Evolutionary conservation across 1,140 invertebrate species (phyloP).

Genomic region (Drosophila quadrilineata): DNA sequence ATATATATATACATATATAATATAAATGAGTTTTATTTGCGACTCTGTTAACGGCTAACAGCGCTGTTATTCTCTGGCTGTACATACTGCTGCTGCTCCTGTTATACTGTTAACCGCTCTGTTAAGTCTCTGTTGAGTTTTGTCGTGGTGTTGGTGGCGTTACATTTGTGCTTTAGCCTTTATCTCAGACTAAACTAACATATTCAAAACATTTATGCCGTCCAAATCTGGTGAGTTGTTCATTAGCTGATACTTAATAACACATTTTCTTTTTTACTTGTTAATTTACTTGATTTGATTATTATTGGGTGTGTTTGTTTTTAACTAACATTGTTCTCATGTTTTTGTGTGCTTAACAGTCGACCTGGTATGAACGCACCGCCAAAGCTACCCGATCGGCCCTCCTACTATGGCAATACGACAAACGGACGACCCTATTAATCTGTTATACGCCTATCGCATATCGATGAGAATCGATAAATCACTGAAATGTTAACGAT

Average conservation of each 20-base stretch:
- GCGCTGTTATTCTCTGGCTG: not conserved
- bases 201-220: too few relatives aligned
- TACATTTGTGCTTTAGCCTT: too few relatives aligned
- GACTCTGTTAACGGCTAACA: not conserved
- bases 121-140: not conserved
- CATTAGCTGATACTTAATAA: too few relatives aligned
- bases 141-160: too few relatives aligned
- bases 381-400: slow-evolving; percentile 70
- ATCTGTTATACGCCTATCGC: too few relatives aligned
- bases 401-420: slow-evolving; percentile 68
- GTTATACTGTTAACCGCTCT: slow-evolving; percentile 13
- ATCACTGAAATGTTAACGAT: too few relatives aligned
- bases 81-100: not conserved
- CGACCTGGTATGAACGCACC: slow-evolving; percentile 68
- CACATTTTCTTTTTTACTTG: too few relatives aligned
- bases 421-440: slow-evolving; percentile 64
- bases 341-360: slow-evolving; percentile 29
- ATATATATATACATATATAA: slow-evolving; percentile 42
- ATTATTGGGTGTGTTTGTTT: too few relatives aligned
- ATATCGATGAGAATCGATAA: too few relatives aligned
- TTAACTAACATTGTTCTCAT: not conserved
- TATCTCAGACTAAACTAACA: too few relatives aligned
- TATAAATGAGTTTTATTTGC: slow-evolving; percentile 8
- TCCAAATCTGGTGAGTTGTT: too few relatives aligned
- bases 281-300: too few relatives aligned